These are phyloP conservation scores for Ryuthela nishihirai DNA, from an alignment of 2,888 invertebrate species.

Conservation along the genomic window DNA sequence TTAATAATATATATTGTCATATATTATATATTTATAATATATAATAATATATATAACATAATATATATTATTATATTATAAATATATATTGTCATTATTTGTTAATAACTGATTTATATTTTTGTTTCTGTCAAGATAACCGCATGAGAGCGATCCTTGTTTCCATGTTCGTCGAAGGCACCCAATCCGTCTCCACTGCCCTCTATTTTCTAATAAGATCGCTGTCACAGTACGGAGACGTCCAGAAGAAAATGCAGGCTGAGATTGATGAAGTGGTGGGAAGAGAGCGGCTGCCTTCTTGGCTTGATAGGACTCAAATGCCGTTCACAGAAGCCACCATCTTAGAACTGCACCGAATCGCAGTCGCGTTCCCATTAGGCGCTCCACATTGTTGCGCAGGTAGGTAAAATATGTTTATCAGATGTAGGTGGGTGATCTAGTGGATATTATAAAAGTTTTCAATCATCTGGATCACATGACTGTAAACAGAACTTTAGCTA, in stretches of 20 bases:
- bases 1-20: too few relatives aligned
- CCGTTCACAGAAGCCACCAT: conserved; percentile 39
- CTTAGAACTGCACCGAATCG: conserved; percentile 15
- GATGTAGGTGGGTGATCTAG: too few relatives aligned
- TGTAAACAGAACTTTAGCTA: too few relatives aligned
- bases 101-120: neutral
- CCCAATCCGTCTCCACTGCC: conserved; percentile 7
- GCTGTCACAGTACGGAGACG: conserved; percentile 2
- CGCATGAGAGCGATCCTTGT: conserved; percentile 11
- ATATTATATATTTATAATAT: too few relatives aligned
- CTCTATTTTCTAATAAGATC: conserved; percentile 4
- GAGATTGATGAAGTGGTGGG: conserved; percentile 18
- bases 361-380: too few relatives aligned
- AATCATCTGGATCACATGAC: too few relatives aligned
- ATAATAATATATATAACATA: too few relatives aligned
- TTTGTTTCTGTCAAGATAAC: conserved; percentile 6
- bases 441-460: too few relatives aligned
- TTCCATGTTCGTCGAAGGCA: conserved; percentile 28
- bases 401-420: too few relatives aligned
- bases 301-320: conserved; percentile 9
- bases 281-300: conserved; percentile 15
- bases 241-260: conserved; percentile 9
- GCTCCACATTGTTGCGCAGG: too few relatives aligned
- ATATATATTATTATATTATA: too few relatives aligned
- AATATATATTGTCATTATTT: too few relatives aligned